Percentiles rank a stretch among this genome's conserved stretches.
phyloP scores from a whole-genome alignment of 2,113 vertebrate species.

The Semnornis frantzii region DNA sequence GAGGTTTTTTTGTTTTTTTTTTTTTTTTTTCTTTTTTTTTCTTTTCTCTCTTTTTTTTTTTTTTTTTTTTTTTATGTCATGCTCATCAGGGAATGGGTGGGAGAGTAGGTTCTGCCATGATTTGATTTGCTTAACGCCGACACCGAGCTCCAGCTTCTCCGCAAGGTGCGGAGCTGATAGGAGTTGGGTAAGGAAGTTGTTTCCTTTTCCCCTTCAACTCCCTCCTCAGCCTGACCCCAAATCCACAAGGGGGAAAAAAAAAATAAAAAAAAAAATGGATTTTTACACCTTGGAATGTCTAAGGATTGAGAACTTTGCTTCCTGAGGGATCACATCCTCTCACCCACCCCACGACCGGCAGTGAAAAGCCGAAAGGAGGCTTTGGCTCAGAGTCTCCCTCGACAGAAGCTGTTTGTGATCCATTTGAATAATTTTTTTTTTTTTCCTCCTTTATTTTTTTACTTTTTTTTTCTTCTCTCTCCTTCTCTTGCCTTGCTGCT shows the following conservation, averaged over 20 bases:
- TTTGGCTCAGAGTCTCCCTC: conserved; percentile 43
- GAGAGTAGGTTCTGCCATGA: conserved; percentile 52
- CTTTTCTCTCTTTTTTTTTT: no score
- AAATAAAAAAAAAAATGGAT: no score
- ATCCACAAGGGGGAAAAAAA: background rate
- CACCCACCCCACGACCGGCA: background rate
- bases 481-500: background rate
- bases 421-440: conserved; percentile 35
- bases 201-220: background rate
- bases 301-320: no score
- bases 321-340: no score
- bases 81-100: conserved; percentile 62
- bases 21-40: no score
- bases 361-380: background rate
- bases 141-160: background rate
- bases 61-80: background rate
- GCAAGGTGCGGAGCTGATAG: no score
- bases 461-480: background rate
- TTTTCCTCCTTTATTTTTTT: background rate
- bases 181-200: background rate
- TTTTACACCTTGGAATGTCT: no score
- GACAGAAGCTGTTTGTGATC: conserved; percentile 65
- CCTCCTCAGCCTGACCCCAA: background rate
- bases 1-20: background rate
- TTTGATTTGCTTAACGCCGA: background rate